phyloP scores from a whole-genome alignment of 2,888 invertebrate genomes.

The Heliconius ethilla region DNA sequence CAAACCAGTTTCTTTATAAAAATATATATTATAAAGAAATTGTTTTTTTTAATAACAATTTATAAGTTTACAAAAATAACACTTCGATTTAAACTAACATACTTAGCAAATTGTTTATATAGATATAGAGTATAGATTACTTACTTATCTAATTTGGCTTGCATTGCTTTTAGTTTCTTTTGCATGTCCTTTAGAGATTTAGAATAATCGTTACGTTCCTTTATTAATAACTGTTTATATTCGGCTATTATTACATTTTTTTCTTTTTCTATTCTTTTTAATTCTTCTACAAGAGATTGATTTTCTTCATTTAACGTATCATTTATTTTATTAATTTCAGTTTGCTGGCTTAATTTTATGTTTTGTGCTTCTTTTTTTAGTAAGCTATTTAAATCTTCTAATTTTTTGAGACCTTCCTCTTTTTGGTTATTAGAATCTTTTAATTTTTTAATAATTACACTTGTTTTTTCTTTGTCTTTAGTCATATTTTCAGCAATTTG shows the following conservation, averaged over 20 bases:
- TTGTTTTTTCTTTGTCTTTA: conserved; percentile 64
- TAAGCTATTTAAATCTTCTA: conserved; percentile 54
- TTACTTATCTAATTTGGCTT: conserved; percentile 68
- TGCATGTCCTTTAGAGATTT: conserved; percentile 65
- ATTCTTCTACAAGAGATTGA: conserved; percentile 65
- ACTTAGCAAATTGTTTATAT: too few relatives aligned
- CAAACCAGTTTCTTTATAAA: too few relatives aligned
- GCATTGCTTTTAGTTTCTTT: conserved; percentile 61
- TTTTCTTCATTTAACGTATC: conserved; percentile 69
- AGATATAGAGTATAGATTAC: conserved; percentile 32
- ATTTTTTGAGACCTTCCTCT: conserved; percentile 55
- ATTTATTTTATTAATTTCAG: conserved; percentile 54
- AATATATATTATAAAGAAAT: too few relatives aligned
- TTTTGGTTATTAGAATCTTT: conserved; percentile 60
- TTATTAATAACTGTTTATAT: conserved; percentile 75
- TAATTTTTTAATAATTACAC: conserved; percentile 59
- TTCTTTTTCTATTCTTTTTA: conserved; percentile 72
- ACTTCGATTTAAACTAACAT: too few relatives aligned
- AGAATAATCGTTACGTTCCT: conserved; percentile 76
- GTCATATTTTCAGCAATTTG: conserved; percentile 63
- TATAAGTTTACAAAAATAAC: too few relatives aligned
- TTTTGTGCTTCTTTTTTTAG: conserved; percentile 57
- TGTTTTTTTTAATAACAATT: too few relatives aligned
- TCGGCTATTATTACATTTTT: conserved; percentile 69
- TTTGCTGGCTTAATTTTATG: conserved; percentile 51